Evolutionary conservation across 2,797 vertebrate genomes (phyloP), one percentile per base, ranked within the genome.

Genomic region (Cuculus canorus): DNA sequence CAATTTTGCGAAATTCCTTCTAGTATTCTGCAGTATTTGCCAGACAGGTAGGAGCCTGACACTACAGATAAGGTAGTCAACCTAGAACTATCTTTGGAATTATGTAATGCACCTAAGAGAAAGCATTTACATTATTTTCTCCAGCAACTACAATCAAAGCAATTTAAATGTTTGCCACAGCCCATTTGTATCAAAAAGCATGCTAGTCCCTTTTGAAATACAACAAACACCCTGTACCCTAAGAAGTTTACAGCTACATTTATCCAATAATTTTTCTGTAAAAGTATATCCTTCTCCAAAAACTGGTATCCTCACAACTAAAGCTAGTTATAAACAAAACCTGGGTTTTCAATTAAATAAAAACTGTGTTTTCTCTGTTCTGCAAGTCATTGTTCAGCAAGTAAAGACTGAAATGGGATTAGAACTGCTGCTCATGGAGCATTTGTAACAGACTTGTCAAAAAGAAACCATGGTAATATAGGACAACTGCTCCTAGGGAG

Each of bases 41-140:
- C 23, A 89, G 25, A 50, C 8, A 84, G 32, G 16, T 11, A 86
- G 39, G 15, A 80, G 10, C 8, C 18, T 35, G 24, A 59, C 11
- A 56, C 19, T 57, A 68, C 8, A 69, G 23, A 33, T 17, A 27
- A 8, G 66, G 41, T 64, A 75, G 3, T 39, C 35, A 75, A 65
- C 32, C 13, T 28, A 25, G 32, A 88, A 53, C 30, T 81, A 79
- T 9, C 7, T 39, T 95, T 88, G 52, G 12, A 83, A 64, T 47
- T 24, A 39, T 0, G 0, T n/a, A 68, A 73, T 22, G 7, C 17
- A 63, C 4, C 3, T 43, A 11, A 16, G 25, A 64, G 19, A 72
- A 47, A 78, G 3, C 5, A 59, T 53, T 79, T 54, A 39, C 17
- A 24, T n/a, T 53, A 41, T 71, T 72, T 83, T 72, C 19, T 57